Base-by-base conservation (phyloP, 2,888 invertebrate species). In the Cryptus armator region DNA sequence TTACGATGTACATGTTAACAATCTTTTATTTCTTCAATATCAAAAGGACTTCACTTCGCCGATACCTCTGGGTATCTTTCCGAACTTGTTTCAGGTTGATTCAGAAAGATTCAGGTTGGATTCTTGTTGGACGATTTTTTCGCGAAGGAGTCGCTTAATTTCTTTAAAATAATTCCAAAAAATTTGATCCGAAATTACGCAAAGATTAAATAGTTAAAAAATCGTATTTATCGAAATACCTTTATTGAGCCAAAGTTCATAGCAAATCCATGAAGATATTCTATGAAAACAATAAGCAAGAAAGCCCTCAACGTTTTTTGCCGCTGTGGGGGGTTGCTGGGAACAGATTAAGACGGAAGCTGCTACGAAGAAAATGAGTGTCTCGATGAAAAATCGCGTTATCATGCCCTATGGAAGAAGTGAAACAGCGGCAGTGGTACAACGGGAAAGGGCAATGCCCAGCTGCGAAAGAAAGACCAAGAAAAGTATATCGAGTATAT, bases 401-500 rank as follows among this genome's bases (percentile, higher is more conserved):
- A 32, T 64, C 62, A 37, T 62, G 29, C 62, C 46, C 74, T 9
- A 9, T 56, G 29, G 32, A 16, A 74, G 48, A 74, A 32, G 46
- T 32, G 56, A 64, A 64, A 62, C 62, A 48, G 48, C 6, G 46
- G 46, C 43, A 66, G 43, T 66, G 66, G 37, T 16, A 16, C 37
- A 43, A 9, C 44, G 24, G 43, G 71, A 51, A 64, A 68, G 70
- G 51, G 43, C 72, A 37, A 29, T 29, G 72, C 43, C 29, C 53
- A 62, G 10, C 24, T 10, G 19, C n/a, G 51, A 16, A 66, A 16
- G 66, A 71, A 56, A 72, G 72, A 66, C 62, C 51, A 79, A 32
- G 67, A 70, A 67, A 72, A 67, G 75, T 74, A 71, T 77, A 76
- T 71, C 64, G 82, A 62, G 24, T 67, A 29, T 77, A 56, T 43